phyloP scores from a whole-genome alignment of 2,888 invertebrate species.

The Synergus umbraculus region DNA sequence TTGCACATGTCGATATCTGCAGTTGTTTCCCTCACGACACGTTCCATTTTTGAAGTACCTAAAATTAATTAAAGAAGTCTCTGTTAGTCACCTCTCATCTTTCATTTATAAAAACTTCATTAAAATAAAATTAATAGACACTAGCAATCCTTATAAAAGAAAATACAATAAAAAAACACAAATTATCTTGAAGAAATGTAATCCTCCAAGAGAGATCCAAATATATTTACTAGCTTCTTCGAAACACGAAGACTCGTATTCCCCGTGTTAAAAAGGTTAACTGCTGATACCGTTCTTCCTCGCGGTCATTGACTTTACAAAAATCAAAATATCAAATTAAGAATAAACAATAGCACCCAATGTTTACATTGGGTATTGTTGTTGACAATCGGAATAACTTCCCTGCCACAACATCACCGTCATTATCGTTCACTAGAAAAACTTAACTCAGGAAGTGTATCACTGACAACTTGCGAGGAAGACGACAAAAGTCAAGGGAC shows the following conservation, averaged over 20 bases:
- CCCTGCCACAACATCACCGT: not conserved
- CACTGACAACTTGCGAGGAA: not conserved
- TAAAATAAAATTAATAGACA: no score
- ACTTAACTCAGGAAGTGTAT: conserved; percentile 10
- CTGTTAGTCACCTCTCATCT: no score
- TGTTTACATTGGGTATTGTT: conserved; percentile 43
- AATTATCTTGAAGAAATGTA: no score
- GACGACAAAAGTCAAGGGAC: not conserved
- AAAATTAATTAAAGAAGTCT: conserved; percentile 46
- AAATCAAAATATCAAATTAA: conserved; percentile 28
- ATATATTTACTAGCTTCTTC: not conserved
- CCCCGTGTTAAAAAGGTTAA: not conserved
- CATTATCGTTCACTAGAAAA: not conserved
- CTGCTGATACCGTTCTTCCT: not conserved
- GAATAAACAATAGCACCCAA: conserved; percentile 4
- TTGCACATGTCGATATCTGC: conserved; percentile 71
- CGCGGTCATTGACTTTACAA: not conserved
- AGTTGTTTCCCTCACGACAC: conserved; percentile 73
- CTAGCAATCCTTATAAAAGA: no score
- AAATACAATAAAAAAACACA: no score
- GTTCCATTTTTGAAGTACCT: conserved; percentile 74
- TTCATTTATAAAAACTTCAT: no score
- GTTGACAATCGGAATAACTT: conserved; percentile 44
- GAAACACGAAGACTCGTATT: not conserved
- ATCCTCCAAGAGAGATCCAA: no score